phyloP scores from a whole-genome alignment of 2,888 invertebrate species.

The Dastarcus helophoroides region DNA sequence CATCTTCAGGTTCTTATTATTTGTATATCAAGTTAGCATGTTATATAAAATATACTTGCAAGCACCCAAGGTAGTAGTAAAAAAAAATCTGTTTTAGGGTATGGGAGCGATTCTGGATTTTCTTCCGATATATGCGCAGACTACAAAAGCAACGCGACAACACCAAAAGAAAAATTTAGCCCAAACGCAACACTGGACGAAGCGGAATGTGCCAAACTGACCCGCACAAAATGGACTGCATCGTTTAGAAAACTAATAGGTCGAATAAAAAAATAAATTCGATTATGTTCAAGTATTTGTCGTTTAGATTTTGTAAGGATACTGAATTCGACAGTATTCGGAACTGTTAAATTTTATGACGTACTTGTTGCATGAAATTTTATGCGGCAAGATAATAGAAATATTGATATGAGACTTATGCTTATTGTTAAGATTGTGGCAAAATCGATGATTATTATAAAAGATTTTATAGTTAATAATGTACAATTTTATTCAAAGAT shows the following conservation, averaged over 20 bases:
- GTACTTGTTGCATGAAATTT: too few relatives aligned
- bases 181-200: conserved; percentile 29
- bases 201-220: conserved; percentile 37
- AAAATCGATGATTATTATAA: too few relatives aligned
- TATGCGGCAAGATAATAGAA: too few relatives aligned
- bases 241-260: conserved; percentile 46
- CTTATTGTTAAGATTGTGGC: too few relatives aligned
- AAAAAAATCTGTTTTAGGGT: conserved; percentile 23
- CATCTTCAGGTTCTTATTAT: too few relatives aligned
- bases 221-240: conserved; percentile 48
- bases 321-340: too few relatives aligned
- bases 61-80: background rate
- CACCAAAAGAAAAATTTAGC: conserved; percentile 34
- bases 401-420: too few relatives aligned
- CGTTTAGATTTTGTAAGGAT: background rate
- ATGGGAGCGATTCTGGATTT: conserved; percentile 41
- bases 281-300: background rate
- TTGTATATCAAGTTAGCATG: too few relatives aligned
- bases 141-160: conserved; percentile 33
- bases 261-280: conserved; percentile 30
- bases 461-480: too few relatives aligned
- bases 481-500: too few relatives aligned
- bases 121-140: conserved; percentile 41
- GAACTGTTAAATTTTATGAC: too few relatives aligned
- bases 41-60: conserved; percentile 1